Base-by-base conservation (phyloP, 30 jellyfish, hydroid and myxozoan genomes). In the Chrysaora quinquecirrha region DNA sequence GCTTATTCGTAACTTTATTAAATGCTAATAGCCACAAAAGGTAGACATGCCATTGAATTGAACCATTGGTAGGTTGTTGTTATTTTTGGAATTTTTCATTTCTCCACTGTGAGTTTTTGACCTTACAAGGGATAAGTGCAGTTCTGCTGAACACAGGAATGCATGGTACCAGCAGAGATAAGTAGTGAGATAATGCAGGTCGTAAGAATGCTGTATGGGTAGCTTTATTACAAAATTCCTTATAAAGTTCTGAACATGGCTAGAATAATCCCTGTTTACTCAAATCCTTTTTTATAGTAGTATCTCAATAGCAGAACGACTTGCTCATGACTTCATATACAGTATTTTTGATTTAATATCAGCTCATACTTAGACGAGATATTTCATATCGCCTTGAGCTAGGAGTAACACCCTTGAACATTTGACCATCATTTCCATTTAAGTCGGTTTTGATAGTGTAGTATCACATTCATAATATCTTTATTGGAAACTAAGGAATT, bases 21-120 rank as follows among this genome's bases (percentile, higher is more conserved):
- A 52, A 52, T 52, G 68, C 68, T 25, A 52, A 10, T 10, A 52
- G 29, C 68, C 68, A 9, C 29, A 52, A 19, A 52, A 52, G 12
- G 68, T 52, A 52, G 68, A 52, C 68, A 52, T 52, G 68, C 19
- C 68, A 52, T 52, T 52, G 68, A 52, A 52, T 38, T 38, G 6
- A 38, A 38, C 54, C 54, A 38, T 38, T 6, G 54, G 54, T 38
- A 38, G 54, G 54, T 38, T 3, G 54, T 38, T 38, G 54, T 14
- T 38, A 38, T 38, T 6, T 38, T 38, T 38, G 6, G 54, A 38
- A 38, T 38, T 38, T 38, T 38, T 38, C 54, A 38, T 38, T 38
- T 38, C 54, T 38, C 54, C 6, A 38, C 54, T 38, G 54, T 38
- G 54, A 38, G 54, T 38, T 38, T 38, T 38, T 6, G 14, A 6